Percentiles rank a stretch among this genome's conserved stretches.
These are phyloP conservation scores for Antedon bifida DNA, from an alignment of 35 echinoderm and acorn worm species.

Conservation along the genomic window DNA sequence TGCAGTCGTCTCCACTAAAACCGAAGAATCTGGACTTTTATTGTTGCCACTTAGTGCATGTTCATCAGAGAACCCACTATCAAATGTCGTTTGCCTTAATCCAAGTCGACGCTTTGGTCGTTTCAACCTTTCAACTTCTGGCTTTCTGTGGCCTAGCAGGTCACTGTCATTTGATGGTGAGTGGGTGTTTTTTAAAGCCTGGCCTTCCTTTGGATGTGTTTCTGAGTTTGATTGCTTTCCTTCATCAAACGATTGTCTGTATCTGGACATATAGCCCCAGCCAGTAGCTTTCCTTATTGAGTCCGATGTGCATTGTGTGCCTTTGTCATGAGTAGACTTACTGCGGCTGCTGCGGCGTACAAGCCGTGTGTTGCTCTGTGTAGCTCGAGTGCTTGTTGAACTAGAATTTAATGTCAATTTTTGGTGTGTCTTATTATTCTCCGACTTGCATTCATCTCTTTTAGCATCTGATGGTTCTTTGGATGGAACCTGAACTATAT, in stretches of 20 bases:
- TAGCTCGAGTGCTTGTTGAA: neutral
- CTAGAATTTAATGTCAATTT: neutral
- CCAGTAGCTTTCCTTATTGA: slow-evolving; percentile 80
- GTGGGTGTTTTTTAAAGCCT: slow-evolving; percentile 10
- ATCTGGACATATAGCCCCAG: slow-evolving; percentile 9
- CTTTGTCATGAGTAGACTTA: slow-evolving; percentile 23
- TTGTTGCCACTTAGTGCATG: slow-evolving; percentile 26
- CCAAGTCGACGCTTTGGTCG: neutral
- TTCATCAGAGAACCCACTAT: slow-evolving; percentile 92
- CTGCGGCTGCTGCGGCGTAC: slow-evolving; percentile 5
- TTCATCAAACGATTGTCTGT: neutral
- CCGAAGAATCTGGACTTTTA: neutral
- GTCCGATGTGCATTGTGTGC: slow-evolving; percentile 73
- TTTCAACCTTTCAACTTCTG: neutral
- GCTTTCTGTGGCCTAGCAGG: too few relatives aligned
- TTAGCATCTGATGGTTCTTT: neutral
- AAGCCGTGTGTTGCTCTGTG: neutral
- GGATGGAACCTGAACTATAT: neutral
- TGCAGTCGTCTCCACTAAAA: neutral
- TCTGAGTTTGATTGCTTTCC: slow-evolving; percentile 12
- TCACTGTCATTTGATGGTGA: too few relatives aligned
- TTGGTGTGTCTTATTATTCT: neutral
- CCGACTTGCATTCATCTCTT: neutral
- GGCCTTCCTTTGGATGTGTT: slow-evolving; percentile 10
- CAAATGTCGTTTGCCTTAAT: slow-evolving; percentile 53